Evolutionary conservation across 2,888 invertebrate species (phyloP).

Genomic region (Nymphalis c-album): DNA sequence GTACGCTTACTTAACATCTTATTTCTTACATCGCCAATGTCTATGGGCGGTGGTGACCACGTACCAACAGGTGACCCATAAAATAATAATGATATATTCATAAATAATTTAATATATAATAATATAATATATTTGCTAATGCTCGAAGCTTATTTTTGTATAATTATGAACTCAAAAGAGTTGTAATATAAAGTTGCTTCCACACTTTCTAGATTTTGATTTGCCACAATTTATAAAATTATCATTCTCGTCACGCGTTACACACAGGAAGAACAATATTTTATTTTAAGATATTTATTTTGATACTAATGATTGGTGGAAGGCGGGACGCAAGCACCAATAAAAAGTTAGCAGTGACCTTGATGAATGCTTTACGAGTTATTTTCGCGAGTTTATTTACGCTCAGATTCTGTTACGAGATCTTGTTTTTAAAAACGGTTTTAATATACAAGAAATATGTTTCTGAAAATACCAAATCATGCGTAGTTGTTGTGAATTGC

Average conservation of each 20-base stretch:
- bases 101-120: too few species aligned
- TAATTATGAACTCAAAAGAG: not conserved
- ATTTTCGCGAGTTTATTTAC: slow-evolving; percentile 32
- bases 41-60: too few species aligned
- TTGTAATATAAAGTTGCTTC: not conserved
- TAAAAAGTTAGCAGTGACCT: slow-evolving; percentile 27
- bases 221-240: not conserved
- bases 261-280: slow-evolving; percentile 5
- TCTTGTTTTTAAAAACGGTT: slow-evolving; percentile 16
- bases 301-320: slow-evolving; percentile 14
- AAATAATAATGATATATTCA: not conserved
- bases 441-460: slow-evolving; percentile 7
- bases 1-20: too few species aligned
- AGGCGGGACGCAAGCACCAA: slow-evolving; percentile 6
- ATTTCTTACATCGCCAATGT: too few species aligned
- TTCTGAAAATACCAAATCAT: not conserved
- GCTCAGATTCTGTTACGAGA: slow-evolving; percentile 23
- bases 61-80: not conserved
- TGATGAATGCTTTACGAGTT: slow-evolving; percentile 26
- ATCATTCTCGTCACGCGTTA: too few species aligned
- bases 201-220: not conserved
- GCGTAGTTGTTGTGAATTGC: not conserved
- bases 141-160: too few species aligned
- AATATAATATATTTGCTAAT: too few species aligned
- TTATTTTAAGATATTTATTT: slow-evolving; percentile 16